Evolutionary conservation across 1,140 invertebrate species (phyloP).

Genomic region (Rhyacophila brunnea): DNA sequence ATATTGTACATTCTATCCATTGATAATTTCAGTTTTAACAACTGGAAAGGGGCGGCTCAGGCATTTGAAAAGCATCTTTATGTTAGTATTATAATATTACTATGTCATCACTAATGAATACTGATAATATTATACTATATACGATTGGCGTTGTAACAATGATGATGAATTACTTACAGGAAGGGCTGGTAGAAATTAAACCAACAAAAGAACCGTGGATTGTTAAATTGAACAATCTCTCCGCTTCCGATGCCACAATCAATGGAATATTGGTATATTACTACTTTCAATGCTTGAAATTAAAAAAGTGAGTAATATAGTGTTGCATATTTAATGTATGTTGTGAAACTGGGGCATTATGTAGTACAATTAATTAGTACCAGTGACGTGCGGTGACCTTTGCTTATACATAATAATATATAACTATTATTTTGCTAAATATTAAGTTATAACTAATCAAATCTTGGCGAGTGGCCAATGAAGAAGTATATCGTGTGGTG

Average conservation of each 20-base stretch:
- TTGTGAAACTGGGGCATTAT: background rate
- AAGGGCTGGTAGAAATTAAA: conserved; percentile 21
- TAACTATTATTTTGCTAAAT: background rate
- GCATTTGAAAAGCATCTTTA: no score
- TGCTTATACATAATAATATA: background rate
- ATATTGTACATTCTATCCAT: background rate
- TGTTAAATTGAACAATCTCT: conserved; percentile 15
- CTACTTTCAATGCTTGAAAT: conserved; percentile 28
- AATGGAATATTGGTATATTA: conserved; percentile 25
- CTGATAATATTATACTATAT: conserved; percentile 1
- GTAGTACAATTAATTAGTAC: background rate
- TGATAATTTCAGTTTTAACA: background rate
- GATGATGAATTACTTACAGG: conserved; percentile 18
- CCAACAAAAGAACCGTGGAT: conserved; percentile 19
- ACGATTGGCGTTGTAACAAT: background rate
- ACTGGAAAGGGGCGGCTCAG: no score
- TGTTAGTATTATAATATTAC: no score
- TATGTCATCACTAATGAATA: no score
- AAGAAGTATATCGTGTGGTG: no score
- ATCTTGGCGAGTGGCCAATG: no score
- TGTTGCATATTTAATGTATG: background rate
- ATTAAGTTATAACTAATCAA: background rate
- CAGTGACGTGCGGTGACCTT: background rate
- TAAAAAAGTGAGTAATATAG: conserved; percentile 11
- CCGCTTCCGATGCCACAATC: conserved; percentile 11